phyloP scores from a whole-genome alignment of 2,113 vertebrate species.

The Daphoenositta chrysoptera region DNA sequence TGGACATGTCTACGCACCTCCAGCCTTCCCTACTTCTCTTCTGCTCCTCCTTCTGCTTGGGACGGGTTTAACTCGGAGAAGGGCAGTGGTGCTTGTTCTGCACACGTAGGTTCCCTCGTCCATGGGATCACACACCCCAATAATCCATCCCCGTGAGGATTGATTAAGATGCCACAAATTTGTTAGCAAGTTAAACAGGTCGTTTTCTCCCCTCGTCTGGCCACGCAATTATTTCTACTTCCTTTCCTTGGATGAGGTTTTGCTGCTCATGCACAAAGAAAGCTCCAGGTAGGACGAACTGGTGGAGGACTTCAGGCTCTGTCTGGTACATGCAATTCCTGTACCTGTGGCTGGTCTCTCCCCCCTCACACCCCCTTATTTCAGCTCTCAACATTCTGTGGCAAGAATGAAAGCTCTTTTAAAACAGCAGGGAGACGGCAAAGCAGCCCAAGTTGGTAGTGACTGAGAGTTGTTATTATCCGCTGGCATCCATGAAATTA shows the following conservation, averaged over 20 bases:
- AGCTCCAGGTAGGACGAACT: neutral
- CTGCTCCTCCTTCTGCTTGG: neutral
- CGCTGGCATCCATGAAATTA: conserved; percentile 3
- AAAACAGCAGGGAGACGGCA: neutral
- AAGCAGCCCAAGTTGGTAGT: neutral
- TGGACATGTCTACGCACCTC: neutral
- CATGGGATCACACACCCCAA: neutral
- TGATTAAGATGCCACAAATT: neutral
- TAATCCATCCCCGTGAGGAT: neutral
- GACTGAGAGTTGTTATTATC: conserved; percentile 10
- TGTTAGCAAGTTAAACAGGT: neutral
- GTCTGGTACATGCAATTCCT: neutral
- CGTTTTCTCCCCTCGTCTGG: neutral
- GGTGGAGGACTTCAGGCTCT: neutral
- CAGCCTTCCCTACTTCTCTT: neutral
- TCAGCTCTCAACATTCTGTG: neutral
- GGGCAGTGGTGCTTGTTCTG: neutral
- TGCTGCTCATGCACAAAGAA: neutral
- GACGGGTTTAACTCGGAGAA: neutral
- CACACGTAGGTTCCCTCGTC: neutral
- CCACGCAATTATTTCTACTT: neutral
- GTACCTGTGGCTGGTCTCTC: neutral
- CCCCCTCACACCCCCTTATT: neutral
- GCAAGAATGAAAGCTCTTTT: neutral
- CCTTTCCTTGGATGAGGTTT: neutral